Conservation (phyloP, 2,888 invertebrate species). For the Girardia tigrina region DNA sequence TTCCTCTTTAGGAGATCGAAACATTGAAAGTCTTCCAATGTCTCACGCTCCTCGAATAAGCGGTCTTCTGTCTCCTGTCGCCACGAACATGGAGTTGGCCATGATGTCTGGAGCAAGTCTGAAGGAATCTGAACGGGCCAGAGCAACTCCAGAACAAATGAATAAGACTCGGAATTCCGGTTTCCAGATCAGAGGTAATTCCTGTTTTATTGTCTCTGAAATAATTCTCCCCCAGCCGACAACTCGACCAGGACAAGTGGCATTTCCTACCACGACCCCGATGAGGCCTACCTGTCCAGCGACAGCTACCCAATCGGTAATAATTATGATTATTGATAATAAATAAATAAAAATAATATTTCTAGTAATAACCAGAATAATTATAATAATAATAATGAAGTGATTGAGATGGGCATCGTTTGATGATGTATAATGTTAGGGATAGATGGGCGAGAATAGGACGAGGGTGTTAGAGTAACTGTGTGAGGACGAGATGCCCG, state of each 20-base stretch:
- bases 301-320: neutral
- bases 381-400: too few relatives aligned
- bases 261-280: neutral
- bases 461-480: too few relatives aligned
- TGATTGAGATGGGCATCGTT: too few relatives aligned
- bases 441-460: too few relatives aligned
- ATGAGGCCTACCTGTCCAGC: neutral
- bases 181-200: neutral
- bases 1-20: neutral
- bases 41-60: neutral
- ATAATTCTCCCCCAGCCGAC: neutral
- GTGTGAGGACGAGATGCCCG: too few relatives aligned
- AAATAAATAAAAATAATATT: too few relatives aligned
- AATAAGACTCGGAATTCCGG: neutral
- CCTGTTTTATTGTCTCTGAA: neutral
- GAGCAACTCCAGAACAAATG: neutral
- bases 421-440: too few relatives aligned
- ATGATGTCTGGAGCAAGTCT: neutral
- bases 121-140: neutral
- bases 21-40: neutral
- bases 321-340: too few relatives aligned
- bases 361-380: too few relatives aligned
- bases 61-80: neutral
- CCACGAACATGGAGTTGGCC: neutral
- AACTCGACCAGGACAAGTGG: neutral